These are phyloP conservation scores for Entomobrya multifasciata DNA, from an alignment of 2,888 invertebrate species.

Conservation along the genomic window DNA sequence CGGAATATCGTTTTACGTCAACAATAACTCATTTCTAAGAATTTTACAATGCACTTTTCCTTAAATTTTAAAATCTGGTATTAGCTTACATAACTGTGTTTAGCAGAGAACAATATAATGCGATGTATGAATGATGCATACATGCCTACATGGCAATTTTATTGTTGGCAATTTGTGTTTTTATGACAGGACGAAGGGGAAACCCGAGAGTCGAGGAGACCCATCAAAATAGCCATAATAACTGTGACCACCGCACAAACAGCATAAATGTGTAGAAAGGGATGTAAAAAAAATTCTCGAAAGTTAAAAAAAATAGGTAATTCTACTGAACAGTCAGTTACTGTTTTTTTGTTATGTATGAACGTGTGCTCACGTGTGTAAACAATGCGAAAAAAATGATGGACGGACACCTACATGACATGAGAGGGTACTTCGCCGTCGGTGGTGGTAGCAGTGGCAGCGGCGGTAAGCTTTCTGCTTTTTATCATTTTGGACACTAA, in stretches of 20 bases:
- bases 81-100: background rate
- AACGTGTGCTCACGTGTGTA: constrained; percentile 16
- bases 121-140: background rate
- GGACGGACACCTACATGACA: constrained; percentile 18
- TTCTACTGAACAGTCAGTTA: background rate
- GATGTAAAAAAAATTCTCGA: background rate
- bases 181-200: constrained; percentile 8
- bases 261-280: background rate
- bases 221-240: background rate
- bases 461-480: background rate
- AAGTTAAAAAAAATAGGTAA: background rate
- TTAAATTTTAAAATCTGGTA: background rate
- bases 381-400: constrained; percentile 43
- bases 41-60: background rate
- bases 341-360: too few species aligned
- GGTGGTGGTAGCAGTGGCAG: constrained; percentile 8
- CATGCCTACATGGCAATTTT: constrained; percentile 25
- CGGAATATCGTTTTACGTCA: background rate
- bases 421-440: background rate
- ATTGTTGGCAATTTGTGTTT: constrained; percentile 10
- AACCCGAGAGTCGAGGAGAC: constrained; percentile 44
- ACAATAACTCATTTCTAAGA: background rate
- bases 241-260: background rate
- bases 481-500: constrained; percentile 51
- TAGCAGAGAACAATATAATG: background rate